Base-by-base conservation (phyloP, 2,113 vertebrate species). In the Hucho hucho region DNA sequence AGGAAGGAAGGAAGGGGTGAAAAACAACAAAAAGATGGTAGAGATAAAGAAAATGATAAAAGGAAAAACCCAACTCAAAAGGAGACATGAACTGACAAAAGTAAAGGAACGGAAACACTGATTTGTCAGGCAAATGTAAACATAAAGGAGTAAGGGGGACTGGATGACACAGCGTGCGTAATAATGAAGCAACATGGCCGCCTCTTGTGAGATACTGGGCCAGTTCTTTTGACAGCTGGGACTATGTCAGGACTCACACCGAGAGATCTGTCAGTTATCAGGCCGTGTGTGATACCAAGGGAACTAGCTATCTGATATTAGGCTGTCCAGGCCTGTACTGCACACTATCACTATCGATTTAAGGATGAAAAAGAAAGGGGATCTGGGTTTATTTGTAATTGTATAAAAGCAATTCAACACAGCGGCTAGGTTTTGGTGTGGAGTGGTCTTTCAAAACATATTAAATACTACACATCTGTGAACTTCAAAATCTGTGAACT, bases 41-140 rank as follows among this genome's bases (percentile, higher is more conserved):
- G 96, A 97, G 95, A 95, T 93, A 96, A 92, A 92, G 89, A 94
- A 96, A 97, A 97, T 95, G 95, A 92, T 92, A 94, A 94, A 94
- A 87, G 92, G 89, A 93, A 94, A 95, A 94, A 90, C 92, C 88
- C 90, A 95, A 94, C 93, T 89, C 72, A 88, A 86, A 61, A 90
- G 71, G 53, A 84, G 77, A 91, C 87, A 77, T 72, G 84, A 87
- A 81, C 47, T 87, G 64, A 88, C 90, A 11, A 78, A 70, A 81
- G 61, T 61, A 75, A 37, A 81, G 75, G 78, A 64, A 70, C 81
- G 83, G 75, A 79, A 32, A 72, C 64, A 82, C 77, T n/a, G 13
- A 49, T n/a, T 5, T 12, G 58, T 70, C 79, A 86, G 86, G 85
- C 87, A 87, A 88, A 91, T 89, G 86, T 79, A 25, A 88, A 92